Evolutionary conservation across 1,140 invertebrate species (phyloP).

Genomic region (Bombus cullumanus): DNA sequence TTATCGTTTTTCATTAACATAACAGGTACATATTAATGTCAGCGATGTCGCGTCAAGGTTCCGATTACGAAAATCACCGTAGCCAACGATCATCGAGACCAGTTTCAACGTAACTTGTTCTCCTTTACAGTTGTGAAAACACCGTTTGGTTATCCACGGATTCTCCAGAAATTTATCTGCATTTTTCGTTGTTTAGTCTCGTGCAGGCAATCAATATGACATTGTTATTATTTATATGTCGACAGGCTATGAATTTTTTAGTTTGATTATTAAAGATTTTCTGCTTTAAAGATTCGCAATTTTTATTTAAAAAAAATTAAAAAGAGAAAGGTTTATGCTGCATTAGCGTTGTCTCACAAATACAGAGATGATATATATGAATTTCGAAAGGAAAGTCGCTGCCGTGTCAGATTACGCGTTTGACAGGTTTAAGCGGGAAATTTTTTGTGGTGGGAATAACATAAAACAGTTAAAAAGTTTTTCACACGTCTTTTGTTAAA

Average conservation of each 20-base stretch:
- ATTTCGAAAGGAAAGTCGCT: no score
- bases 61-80: conserved; percentile 37
- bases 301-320: background rate
- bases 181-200: background rate
- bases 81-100: background rate
- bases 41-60: conserved; percentile 11
- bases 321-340: no score
- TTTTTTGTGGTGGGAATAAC: no score
- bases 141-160: background rate
- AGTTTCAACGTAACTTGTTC: background rate
- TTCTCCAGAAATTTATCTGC: background rate
- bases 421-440: background rate
- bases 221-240: background rate
- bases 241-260: background rate
- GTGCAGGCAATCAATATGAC: background rate
- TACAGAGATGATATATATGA: background rate
- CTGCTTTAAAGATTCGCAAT: background rate
- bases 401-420: background rate
- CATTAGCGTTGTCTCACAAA: background rate
- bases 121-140: background rate
- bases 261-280: background rate
- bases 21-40: conserved; percentile 42
- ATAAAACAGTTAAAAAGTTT: no score
- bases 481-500: no score
- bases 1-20: conserved; percentile 37